Percentiles rank a stretch among this genome's conserved stretches.
phyloP scores from a whole-genome alignment of 2,888 invertebrate genomes.

The Charanyca ferruginea region DNA sequence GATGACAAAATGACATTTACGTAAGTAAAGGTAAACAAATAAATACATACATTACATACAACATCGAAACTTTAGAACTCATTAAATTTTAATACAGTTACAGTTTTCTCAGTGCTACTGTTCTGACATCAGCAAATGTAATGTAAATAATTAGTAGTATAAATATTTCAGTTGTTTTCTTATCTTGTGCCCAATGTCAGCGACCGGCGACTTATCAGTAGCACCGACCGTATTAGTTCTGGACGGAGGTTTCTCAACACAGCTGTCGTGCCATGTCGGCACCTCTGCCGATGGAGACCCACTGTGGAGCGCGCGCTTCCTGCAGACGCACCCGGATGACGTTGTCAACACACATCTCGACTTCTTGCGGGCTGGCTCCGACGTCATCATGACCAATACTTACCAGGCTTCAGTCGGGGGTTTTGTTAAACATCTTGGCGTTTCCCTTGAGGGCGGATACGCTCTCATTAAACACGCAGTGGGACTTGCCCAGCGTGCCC shows the following conservation, averaged over 20 bases:
- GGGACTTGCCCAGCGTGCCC: slow-evolving; percentile 93
- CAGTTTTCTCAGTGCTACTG: neutral
- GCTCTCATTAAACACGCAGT: slow-evolving; percentile 94
- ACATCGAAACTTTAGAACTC: neutral
- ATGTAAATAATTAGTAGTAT: neutral
- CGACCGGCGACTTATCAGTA: slow-evolving; percentile 39
- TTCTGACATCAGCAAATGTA: neutral
- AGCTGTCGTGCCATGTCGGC: slow-evolving; percentile 93
- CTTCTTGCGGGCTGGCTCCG: slow-evolving; percentile 96
- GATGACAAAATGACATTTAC: neutral
- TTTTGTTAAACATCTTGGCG: slow-evolving; percentile 93
- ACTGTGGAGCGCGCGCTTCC: slow-evolving; percentile 96
- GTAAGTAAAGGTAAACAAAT: too few relatives aligned
- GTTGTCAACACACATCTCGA: slow-evolving; percentile 95
- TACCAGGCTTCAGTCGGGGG: slow-evolving; percentile 96
- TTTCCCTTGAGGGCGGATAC: slow-evolving; percentile 93
- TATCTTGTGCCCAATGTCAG: slow-evolving; percentile 32
- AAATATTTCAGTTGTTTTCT: slow-evolving; percentile 12
- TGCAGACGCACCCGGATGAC: slow-evolving; percentile 94
- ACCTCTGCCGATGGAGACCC: slow-evolving; percentile 95
- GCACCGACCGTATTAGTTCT: slow-evolving; percentile 81
- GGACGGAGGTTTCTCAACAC: slow-evolving; percentile 95
- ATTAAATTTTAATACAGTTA: neutral
- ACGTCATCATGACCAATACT: slow-evolving; percentile 96
- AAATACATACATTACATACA: neutral